Base-by-base conservation (phyloP, 2,113 vertebrate species). In the Gopherus evgoodei region DNA sequence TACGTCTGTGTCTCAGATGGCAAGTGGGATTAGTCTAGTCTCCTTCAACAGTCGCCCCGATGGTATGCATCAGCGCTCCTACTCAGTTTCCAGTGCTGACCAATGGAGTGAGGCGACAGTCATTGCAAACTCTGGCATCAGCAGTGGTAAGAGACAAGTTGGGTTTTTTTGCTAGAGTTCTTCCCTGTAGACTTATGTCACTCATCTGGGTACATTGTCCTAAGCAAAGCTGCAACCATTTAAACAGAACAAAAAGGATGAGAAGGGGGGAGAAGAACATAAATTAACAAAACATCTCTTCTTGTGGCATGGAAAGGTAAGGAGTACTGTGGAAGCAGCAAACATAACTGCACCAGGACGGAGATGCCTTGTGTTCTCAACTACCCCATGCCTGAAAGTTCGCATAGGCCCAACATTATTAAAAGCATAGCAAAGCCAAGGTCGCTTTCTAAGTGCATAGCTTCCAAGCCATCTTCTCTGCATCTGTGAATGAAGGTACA, bases 31-130 rank as follows among this genome's bases (percentile, higher is more conserved):
- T 98, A 99, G 99, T 97, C 97, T 99, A 97, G 99, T 99, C 97
- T 99, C 99, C 90, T 99, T 99, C 97, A 98, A 98, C 99, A 99
- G 98, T 91, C 99, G 99, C 9, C 98, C 99, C 4, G 99, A 99
- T 65, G 99, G 99, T 93, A 98, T 99, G 99, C 99, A 99, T 98
- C 99, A 99, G 97, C 99, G 99, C 91, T 99, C 99, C 59, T 99
- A 99, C 98, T 99, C 99, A 0, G 99, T 99, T 57, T 99, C 99
- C 98, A 99, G 99, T 94, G 99, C 99, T 86, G 99, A 99, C 98
- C 99, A 99, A 98, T 99, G 99, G 99, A 99, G 98, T 59, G 99
- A 99, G 85, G 99, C 99, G 96, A 99, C 99, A 5, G 99, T 99
- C 98, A 99, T 99, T 97, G 99, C 99, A 97, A 99, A 99, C 98